Conservation (phyloP, 2,113 vertebrate genomes). For the Donacobius atricapilla region DNA sequence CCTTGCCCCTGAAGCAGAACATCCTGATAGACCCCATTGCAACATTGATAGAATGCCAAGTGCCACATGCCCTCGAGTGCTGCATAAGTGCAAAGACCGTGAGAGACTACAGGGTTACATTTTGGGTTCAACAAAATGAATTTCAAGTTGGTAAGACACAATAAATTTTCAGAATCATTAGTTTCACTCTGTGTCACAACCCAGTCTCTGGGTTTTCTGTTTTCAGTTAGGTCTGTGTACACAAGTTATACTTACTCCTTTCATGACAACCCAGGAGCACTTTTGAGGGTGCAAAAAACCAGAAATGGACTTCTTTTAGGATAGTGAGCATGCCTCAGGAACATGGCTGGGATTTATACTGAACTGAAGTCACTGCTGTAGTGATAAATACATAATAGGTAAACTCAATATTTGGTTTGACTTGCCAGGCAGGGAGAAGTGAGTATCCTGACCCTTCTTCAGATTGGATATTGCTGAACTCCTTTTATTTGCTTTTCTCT, state of each 20-base stretch:
- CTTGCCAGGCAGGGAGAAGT: neutral
- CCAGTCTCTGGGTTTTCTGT: neutral
- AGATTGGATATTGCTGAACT: neutral
- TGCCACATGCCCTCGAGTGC: constrained; percentile 26
- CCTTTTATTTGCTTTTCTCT: neutral
- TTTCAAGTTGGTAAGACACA: constrained; percentile 48
- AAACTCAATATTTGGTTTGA: neutral
- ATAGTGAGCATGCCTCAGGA: neutral
- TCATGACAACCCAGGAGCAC: neutral
- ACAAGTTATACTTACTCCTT: neutral
- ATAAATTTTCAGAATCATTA: neutral
- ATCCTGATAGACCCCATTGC: constrained; percentile 69
- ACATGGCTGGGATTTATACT: neutral
- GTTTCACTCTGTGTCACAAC: neutral
- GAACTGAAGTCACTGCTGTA: neutral
- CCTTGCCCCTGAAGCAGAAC: constrained; percentile 44
- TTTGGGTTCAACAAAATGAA: neutral
- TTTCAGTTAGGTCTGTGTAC: neutral
- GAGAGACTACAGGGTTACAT: constrained; percentile 22
- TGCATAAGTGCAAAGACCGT: neutral
- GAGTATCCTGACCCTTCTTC: neutral
- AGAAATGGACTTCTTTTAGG: neutral
- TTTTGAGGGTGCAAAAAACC: neutral
- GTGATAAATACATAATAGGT: neutral
- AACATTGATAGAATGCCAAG: neutral